Evolutionary conservation across 1,140 invertebrate genomes (phyloP).

Genomic region (Diachasma alloeum): DNA sequence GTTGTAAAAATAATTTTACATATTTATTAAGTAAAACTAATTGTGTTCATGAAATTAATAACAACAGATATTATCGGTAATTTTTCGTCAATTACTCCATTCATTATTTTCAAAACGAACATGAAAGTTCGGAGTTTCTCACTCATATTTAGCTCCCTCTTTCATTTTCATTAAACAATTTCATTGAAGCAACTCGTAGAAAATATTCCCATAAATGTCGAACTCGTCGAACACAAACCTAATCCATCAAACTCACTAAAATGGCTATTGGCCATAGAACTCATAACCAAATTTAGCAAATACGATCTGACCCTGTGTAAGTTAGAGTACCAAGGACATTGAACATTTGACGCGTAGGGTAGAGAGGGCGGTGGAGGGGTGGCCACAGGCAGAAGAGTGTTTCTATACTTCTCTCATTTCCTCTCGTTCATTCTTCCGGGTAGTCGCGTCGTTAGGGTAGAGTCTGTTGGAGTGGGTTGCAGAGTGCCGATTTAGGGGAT

Average conservation of each 20-base stretch:
- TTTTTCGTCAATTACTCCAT: no score
- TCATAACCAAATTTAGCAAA: not conserved
- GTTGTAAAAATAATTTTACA: no score
- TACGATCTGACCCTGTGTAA: not conserved
- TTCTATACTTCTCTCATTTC: conserved; percentile 23
- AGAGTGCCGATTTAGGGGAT: conserved; percentile 58
- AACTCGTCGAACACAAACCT: no score
- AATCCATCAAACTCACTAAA: not conserved
- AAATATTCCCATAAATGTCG: no score
- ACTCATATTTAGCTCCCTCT: no score
- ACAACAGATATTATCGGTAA: no score
- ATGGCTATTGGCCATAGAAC: not conserved
- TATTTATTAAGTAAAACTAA: no score
- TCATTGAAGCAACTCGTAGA: no score
- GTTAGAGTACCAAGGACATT: not conserved
- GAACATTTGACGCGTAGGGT: not conserved
- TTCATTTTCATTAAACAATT: no score
- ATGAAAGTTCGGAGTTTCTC: no score
- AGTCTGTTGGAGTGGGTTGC: conserved; percentile 24
- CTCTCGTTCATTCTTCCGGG: conserved; percentile 14
- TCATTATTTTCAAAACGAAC: no score
- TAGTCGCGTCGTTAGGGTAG: conserved; percentile 39
- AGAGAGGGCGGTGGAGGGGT: not conserved
- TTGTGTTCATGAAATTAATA: no score
- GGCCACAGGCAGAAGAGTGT: conserved; percentile 30